Evolutionary conservation across 2,113 vertebrate species (phyloP).

Genomic region (Salvelinus fontinalis): DNA sequence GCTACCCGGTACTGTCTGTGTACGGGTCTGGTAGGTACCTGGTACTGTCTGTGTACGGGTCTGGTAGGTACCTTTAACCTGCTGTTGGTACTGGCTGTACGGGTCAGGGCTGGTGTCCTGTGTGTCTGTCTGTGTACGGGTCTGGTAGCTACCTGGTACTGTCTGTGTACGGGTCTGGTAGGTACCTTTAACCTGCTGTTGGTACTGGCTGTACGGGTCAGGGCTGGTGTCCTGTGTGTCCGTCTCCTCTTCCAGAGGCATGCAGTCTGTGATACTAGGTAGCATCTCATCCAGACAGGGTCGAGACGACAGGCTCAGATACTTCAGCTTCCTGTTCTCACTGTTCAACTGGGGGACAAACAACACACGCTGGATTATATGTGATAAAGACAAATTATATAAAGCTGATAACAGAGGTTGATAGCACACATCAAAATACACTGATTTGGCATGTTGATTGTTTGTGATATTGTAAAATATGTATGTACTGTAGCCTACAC

Average conservation of each 20-base stretch:
- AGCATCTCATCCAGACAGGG: constrained; percentile 77
- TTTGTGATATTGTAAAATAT: no score
- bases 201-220: constrained; percentile 72
- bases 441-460: no score
- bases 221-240: constrained; percentile 55
- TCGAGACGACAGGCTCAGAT: constrained; percentile 74
- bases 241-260: constrained; percentile 63
- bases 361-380: no score
- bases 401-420: no score
- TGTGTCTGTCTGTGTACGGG: constrained; percentile 38
- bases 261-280: constrained; percentile 77
- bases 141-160: neutral
- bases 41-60: no score
- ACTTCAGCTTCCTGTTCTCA: constrained; percentile 81
- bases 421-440: no score
- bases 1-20: no score
- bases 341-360: constrained; percentile 71
- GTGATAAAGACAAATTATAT: no score
- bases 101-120: constrained; percentile 62
- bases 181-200: constrained; percentile 79
- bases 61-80: neutral
- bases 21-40: no score
- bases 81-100: constrained; percentile 64
- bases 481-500: no score
- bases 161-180: neutral